phyloP scores from a whole-genome alignment of 92 coral and sea anemone genomes.

The Chrysogorgia sp. region DNA sequence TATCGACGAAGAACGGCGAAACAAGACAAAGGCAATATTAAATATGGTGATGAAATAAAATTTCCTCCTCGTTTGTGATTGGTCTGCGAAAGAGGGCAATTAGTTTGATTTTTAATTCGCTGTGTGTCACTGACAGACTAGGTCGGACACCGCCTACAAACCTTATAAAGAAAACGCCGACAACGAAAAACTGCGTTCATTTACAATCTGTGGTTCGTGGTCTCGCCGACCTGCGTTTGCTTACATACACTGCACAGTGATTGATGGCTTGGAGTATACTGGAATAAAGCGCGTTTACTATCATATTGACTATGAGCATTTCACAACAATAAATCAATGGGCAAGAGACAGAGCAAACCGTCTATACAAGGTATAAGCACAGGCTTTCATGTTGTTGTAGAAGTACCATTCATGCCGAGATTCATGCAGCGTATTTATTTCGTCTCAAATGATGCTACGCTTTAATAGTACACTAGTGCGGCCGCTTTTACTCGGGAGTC shows the following conservation, averaged over 20 bases:
- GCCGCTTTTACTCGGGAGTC: neutral
- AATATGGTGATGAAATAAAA: slow-evolving; percentile 16
- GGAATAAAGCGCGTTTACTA: neutral
- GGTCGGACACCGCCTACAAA: slow-evolving; percentile 24
- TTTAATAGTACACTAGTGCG: neutral
- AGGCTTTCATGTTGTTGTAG: neutral
- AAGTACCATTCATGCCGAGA: too few species aligned
- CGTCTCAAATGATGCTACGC: neutral
- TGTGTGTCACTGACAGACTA: slow-evolving; percentile 37
- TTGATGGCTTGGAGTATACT: slow-evolving; percentile 17
- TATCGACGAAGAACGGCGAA: neutral
- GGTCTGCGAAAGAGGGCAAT: slow-evolving; percentile 30
- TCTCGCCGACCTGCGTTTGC: neutral
- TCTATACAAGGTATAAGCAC: slow-evolving; percentile 31
- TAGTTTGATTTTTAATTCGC: slow-evolving; percentile 49
- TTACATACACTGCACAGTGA: neutral
- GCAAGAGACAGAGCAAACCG: slow-evolving; percentile 36
- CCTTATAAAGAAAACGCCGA: slow-evolving; percentile 11
- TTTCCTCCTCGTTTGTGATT: slow-evolving; percentile 11
- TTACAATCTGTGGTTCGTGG: slow-evolving; percentile 20
- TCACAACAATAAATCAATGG: slow-evolving; percentile 15
- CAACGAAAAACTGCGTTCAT: neutral
- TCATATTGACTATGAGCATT: slow-evolving; percentile 24
- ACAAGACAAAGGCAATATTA: slow-evolving; percentile 5
- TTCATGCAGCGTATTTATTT: too few species aligned